These are phyloP conservation scores for Acromyrmex heyeri DNA, from an alignment of 1,140 invertebrate genomes.

Conservation along the genomic window DNA sequence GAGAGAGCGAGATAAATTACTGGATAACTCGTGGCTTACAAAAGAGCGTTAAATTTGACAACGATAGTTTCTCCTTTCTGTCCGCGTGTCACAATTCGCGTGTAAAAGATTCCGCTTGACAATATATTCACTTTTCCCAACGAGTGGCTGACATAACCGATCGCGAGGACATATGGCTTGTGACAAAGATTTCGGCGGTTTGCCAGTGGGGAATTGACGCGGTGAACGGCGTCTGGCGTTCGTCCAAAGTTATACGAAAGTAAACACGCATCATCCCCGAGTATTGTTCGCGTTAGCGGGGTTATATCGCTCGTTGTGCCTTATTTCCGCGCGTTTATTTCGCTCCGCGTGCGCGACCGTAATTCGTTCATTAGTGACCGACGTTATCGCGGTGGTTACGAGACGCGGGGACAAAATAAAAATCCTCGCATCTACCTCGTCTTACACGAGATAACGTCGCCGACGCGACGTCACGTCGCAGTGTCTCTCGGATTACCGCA, in stretches of 20 bases:
- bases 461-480: neutral
- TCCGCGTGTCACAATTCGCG: slow-evolving; percentile 8
- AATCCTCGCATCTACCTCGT: neutral
- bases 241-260: slow-evolving; percentile 74
- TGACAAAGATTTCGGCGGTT: slow-evolving; percentile 74
- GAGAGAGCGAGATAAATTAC: slow-evolving; percentile 40
- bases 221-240: slow-evolving; percentile 62
- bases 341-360: neutral
- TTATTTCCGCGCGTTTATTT: slow-evolving; percentile 42
- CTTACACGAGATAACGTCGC: neutral
- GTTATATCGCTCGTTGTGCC: slow-evolving; percentile 31
- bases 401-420: neutral
- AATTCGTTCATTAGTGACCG: slow-evolving; percentile 20
- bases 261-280: slow-evolving; percentile 70
- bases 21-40: slow-evolving; percentile 12
- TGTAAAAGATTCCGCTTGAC: neutral
- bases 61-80: slow-evolving; percentile 55
- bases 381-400: neutral
- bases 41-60: slow-evolving; percentile 67
- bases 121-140: slow-evolving; percentile 56
- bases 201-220: slow-evolving; percentile 74
- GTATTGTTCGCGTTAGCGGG: slow-evolving; percentile 61
- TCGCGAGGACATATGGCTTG: slow-evolving; percentile 64
- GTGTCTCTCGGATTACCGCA: neutral
- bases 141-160: slow-evolving; percentile 61